phyloP scores from a whole-genome alignment of 2,888 invertebrate genomes.

The Folsomia manolachei region DNA sequence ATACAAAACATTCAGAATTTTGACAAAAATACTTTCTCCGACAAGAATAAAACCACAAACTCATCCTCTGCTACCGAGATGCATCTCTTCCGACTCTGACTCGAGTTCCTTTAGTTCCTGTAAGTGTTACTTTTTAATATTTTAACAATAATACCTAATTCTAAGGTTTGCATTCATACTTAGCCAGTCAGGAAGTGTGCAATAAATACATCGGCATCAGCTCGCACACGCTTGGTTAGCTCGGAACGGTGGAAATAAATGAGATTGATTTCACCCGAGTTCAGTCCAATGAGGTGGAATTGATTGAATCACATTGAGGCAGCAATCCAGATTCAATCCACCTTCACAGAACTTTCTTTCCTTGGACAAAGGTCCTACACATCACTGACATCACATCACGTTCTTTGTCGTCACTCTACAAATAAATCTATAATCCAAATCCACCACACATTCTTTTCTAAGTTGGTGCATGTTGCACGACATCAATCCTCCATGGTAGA shows the following conservation, averaged over 20 bases:
- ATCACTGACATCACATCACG: not conserved
- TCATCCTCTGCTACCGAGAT: conserved; percentile 51
- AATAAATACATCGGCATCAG: no score
- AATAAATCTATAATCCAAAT: conserved; percentile 1
- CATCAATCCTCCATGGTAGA: no score
- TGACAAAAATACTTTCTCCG: not conserved
- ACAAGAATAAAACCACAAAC: not conserved
- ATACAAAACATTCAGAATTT: not conserved
- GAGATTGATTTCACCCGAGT: conserved; percentile 5
- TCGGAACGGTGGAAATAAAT: conserved; percentile 8
- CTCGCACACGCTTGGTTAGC: not conserved
- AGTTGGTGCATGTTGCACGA: no score
- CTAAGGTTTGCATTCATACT: no score
- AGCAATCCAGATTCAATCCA: not conserved
- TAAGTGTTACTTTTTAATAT: conserved; percentile 48
- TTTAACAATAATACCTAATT: not conserved
- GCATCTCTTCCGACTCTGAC: conserved; percentile 53
- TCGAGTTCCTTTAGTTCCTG: conserved; percentile 54
- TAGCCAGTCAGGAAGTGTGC: not conserved
- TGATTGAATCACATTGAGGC: conserved; percentile 36
- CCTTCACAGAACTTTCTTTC: not conserved
- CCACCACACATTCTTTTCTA: conserved; percentile 5
- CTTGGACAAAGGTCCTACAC: not conserved
- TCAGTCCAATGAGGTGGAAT: conserved; percentile 34
- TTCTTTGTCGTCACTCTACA: not conserved